phyloP scores from a whole-genome alignment of 2,113 vertebrate species.

The Clarias magur region DNA sequence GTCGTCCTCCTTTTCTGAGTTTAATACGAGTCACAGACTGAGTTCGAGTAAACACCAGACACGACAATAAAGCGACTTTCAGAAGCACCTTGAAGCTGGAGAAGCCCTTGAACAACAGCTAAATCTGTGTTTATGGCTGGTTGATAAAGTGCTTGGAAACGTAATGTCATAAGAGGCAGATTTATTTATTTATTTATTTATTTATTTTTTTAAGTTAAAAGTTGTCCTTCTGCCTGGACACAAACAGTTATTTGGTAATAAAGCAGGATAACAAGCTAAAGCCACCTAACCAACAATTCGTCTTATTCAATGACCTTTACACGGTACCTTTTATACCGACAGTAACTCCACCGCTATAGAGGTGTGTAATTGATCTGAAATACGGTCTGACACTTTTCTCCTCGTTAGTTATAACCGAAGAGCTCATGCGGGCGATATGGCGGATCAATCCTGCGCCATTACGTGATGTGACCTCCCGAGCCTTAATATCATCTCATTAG shows the following conservation, averaged over 20 bases:
- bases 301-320: neutral
- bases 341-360: neutral
- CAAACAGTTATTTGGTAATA: neutral
- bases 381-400: neutral
- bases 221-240: neutral
- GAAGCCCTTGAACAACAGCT: neutral
- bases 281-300: neutral
- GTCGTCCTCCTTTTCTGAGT: neutral
- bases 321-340: neutral
- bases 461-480: conserved; percentile 1
- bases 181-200: neutral
- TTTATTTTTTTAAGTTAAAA: neutral
- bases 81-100: neutral
- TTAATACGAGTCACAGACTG: neutral
- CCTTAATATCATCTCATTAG: conserved; percentile 65
- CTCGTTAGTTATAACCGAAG: neutral
- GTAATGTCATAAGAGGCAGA: too few species aligned
- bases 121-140: neutral
- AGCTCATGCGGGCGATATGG: neutral
- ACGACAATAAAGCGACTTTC: neutral
- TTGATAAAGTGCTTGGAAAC: neutral
- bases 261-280: neutral
- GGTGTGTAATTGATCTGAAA: neutral
- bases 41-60: neutral
- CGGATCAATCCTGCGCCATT: neutral